phyloP scores from a whole-genome alignment of 1,140 invertebrate species.

The Hycleus cichorii region DNA sequence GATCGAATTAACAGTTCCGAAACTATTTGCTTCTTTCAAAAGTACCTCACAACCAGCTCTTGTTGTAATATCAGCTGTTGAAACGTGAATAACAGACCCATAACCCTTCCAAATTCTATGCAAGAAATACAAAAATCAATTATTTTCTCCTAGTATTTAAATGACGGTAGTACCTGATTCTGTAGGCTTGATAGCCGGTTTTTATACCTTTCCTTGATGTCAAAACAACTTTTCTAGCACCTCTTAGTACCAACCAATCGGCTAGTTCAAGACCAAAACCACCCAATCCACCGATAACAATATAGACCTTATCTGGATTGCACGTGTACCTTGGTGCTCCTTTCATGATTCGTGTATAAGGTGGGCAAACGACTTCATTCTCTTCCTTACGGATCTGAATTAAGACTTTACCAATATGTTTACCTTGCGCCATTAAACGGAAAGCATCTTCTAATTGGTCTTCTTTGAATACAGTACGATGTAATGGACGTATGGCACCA shows the following conservation, averaged over 20 bases:
- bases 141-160: background rate
- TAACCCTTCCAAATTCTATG: conserved; percentile 47
- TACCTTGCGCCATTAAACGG: conserved; percentile 72
- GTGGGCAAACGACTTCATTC: conserved; percentile 19
- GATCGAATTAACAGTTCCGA: conserved; percentile 65
- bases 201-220: conserved; percentile 70
- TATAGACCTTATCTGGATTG: conserved; percentile 46
- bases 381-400: conserved; percentile 59
- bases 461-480: conserved; percentile 57
- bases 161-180: conserved; percentile 45
- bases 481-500: conserved; percentile 80
- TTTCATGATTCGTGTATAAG: background rate
- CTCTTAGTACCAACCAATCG: conserved; percentile 77
- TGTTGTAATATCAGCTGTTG: conserved; percentile 44
- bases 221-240: conserved; percentile 69
- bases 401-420: conserved; percentile 81
- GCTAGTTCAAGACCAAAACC: conserved; percentile 88
- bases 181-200: conserved; percentile 70
- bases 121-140: background rate
- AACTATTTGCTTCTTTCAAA: conserved; percentile 47
- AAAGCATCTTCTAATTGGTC: conserved; percentile 61
- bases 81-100: conserved; percentile 46
- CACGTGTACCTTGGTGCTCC: conserved; percentile 22
- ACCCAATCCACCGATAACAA: conserved; percentile 70
- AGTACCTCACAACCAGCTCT: conserved; percentile 47